Evolutionary conservation across 2,797 vertebrate species (phyloP), one percentile per base, ranked within the genome.

Genomic region (Salmo trutta): DNA sequence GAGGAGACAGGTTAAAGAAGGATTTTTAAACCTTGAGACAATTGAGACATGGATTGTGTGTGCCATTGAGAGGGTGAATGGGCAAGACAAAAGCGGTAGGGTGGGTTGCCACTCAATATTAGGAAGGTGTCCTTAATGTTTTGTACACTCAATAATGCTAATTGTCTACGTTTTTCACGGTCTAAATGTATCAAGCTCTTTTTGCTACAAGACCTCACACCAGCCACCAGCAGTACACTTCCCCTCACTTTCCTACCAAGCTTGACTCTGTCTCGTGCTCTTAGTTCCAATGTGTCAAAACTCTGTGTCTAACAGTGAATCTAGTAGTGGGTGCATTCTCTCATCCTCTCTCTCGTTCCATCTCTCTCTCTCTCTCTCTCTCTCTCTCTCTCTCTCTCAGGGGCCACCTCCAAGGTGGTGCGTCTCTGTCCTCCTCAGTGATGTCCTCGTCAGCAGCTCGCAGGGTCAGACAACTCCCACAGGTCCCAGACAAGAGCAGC

Each of bases 401-500:
- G 93, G 91, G 90, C 74, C 95, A 95, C 84, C 95, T 93, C 77
- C 95, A 96, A 90, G 93, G 94, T 91, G 95, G 95, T 83, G 92
- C 94, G 36, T 90, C 94, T 89, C 94, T 96, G 71, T 95, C 96
- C 84, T 94, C 95, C 79, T 92, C 94, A 75, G 95, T 95, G 82
- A 90, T 92, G 1, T 88, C 96, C 71, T 95, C 95, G 77, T 94
- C 95, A 76, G 91, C 90, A 76, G 90, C 90, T 75, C 97, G 97
- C 82, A 95, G 95, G 92, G 96, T 95, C 83, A 94, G 98, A 83
- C 98, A 99, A 78, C 96, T 99, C 76, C 98, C 98, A 3, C 98
- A 98, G 90, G 97, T 99, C 90, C 98, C 98, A 24, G 93, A 97
- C 84, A 96, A 97, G 91, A 98, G 96, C 90, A 94, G 95, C 94